Percentiles rank a stretch among this genome's conserved stretches.
Evolutionary conservation across 2,888 invertebrate species (phyloP).

Genomic region (Malthinus seriepunctatus): DNA sequence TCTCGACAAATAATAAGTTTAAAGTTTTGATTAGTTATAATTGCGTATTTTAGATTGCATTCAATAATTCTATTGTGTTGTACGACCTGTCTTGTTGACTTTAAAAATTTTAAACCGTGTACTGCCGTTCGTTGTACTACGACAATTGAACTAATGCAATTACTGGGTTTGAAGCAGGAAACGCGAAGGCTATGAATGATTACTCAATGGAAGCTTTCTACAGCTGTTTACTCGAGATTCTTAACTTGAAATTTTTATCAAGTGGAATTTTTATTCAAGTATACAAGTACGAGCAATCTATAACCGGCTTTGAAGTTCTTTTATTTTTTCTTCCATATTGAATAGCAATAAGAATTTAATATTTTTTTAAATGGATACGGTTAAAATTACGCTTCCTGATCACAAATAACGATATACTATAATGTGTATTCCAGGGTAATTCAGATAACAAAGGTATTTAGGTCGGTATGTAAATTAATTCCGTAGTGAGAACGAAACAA

Average conservation of each 20-base stretch:
- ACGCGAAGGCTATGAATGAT: conserved; percentile 16
- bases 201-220: conserved; percentile 18
- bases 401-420: conserved; percentile 18
- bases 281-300: too few relatives aligned
- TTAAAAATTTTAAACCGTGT: conserved; percentile 3
- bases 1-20: background rate
- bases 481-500: conserved; percentile 22
- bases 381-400: conserved; percentile 16
- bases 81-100: conserved; percentile 11
- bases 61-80: background rate
- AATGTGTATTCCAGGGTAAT: conserved; percentile 16
- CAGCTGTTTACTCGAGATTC: conserved; percentile 20
- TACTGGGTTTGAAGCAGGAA: conserved; percentile 22
- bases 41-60: conserved; percentile 8
- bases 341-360: background rate
- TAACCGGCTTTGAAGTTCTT: too few relatives aligned
- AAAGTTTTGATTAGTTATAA: conserved; percentile 11
- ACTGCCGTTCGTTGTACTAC: conserved; percentile 1
- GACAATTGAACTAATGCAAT: conserved; percentile 19
- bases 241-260: too few relatives aligned
- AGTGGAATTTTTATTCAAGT: too few relatives aligned
- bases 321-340: too few relatives aligned
- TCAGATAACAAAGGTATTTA: conserved; percentile 23
- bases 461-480: conserved; percentile 27
- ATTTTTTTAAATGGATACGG: conserved; percentile 9